These are phyloP conservation scores for Drosophila setosimentum DNA, from an alignment of 2,888 invertebrate species.

Conservation along the genomic window DNA sequence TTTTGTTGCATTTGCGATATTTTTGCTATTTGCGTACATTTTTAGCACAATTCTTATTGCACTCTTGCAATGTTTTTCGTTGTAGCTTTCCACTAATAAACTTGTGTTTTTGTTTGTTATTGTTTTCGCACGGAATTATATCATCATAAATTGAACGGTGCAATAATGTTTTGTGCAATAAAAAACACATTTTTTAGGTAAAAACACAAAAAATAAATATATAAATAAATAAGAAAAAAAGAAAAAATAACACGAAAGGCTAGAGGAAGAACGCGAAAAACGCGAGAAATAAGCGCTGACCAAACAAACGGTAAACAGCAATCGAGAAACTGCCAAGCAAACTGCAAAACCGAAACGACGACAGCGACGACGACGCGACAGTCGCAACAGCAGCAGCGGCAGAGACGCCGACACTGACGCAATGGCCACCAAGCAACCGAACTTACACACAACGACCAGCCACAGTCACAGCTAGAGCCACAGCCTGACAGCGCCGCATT, in stretches of 20 bases:
- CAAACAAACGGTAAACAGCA: constrained; percentile 74
- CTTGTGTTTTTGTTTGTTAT: constrained; percentile 19
- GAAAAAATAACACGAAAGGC: constrained; percentile 25
- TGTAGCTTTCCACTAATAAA: constrained; percentile 10
- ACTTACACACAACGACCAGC: constrained; percentile 25
- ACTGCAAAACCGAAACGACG: constrained; percentile 68
- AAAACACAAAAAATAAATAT: neutral
- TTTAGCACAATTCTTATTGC: constrained; percentile 75
- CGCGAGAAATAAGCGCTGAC: constrained; percentile 56
- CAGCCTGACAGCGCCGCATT: constrained; percentile 48
- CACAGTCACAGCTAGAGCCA: constrained; percentile 17
- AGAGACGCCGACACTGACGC: constrained; percentile 58
- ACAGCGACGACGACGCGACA: constrained; percentile 30
- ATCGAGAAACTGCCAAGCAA: constrained; percentile 73
- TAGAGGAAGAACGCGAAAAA: constrained; percentile 38
- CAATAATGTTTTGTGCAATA: constrained; percentile 34
- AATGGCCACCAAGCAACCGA: constrained; percentile 50
- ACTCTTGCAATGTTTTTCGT: constrained; percentile 52
- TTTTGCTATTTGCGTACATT: constrained; percentile 73
- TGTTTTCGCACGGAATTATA: constrained; percentile 46
- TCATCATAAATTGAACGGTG: constrained; percentile 41
- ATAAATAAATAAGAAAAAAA: neutral
- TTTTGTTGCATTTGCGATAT: constrained; percentile 35
- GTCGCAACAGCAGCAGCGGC: neutral
- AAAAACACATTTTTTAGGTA: constrained; percentile 14